Evolutionary conservation across 2,888 invertebrate genomes (phyloP).

Genomic region (Drosophila mulleri): DNA sequence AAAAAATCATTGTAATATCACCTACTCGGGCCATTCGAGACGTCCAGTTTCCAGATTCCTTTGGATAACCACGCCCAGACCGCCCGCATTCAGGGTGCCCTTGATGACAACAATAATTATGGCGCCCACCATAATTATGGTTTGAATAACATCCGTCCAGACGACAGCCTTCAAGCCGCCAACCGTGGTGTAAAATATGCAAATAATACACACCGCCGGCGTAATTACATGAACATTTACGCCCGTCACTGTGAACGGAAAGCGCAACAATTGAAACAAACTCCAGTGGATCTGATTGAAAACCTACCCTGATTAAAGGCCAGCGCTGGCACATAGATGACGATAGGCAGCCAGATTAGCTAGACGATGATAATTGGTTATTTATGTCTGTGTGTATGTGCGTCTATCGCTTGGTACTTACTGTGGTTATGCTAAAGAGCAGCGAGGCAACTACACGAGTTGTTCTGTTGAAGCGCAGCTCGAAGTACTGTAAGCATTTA

Average conservation of each 20-base stretch:
- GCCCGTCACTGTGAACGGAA: slow-evolving; percentile 85
- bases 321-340: slow-evolving; percentile 91
- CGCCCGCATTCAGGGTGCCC: slow-evolving; percentile 90
- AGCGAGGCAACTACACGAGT: slow-evolving; percentile 90
- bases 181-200: slow-evolving; percentile 96
- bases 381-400: not conserved
- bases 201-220: slow-evolving; percentile 90
- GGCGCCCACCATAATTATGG: slow-evolving; percentile 90
- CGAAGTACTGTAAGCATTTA: slow-evolving; percentile 88
- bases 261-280: slow-evolving; percentile 22
- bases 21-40: slow-evolving; percentile 90
- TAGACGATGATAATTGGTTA: slow-evolving; percentile 29
- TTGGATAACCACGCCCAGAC: slow-evolving; percentile 88
- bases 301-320: slow-evolving; percentile 91
- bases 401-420: slow-evolving; percentile 85
- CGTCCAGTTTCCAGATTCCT: slow-evolving; percentile 89
- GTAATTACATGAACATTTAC: slow-evolving; percentile 93
- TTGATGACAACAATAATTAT: slow-evolving; percentile 90
- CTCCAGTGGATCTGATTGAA: not conserved
- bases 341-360: slow-evolving; percentile 84
- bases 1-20: slow-evolving; percentile 15
- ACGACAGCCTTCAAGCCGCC: slow-evolving; percentile 93
- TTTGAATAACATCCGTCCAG: slow-evolving; percentile 94
- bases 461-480: slow-evolving; percentile 89
- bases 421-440: slow-evolving; percentile 89